Evolutionary conservation across 2,888 invertebrate species (phyloP), one percentile per base, ranked within the genome.

Genomic region (Mesoligia furuncula): DNA sequence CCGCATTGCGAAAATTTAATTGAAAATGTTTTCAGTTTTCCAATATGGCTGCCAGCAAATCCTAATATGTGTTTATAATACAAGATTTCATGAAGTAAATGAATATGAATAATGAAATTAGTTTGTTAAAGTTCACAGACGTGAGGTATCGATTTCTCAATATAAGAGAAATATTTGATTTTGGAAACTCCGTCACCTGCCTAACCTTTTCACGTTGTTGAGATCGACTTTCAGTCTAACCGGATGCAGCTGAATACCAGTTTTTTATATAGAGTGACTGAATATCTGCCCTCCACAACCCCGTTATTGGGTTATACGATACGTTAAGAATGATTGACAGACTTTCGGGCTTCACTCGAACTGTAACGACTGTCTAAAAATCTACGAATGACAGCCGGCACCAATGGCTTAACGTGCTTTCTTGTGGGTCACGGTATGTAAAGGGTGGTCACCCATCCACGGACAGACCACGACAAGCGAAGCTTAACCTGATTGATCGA

Each of bases 1-100:
- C 48, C 45, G 27, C 42, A 62, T 62, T 62, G n/a, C 64, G 36
- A 51, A 51, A 31, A 73, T 75, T 54, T 48, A 64, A 70, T 70
- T 71, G 54, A 64, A 57, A 57, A 45, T 59, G 61, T 48, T 70
- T 77, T 51, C 51, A 36, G 20, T 27, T 69, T 70, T 39, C 24
- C 54, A 70, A 78, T 27, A 64, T 68, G 61, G 51, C 27, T 20
- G 36, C 27, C n/a, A 17, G 9, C 6, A 69, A 70, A 64, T 70
- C 0, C 17, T 36, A 39, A 66, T 27, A 17, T 27, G 39, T 68
- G 15, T 54, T 54, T 42, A 27, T 31, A 36, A 17, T 65, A 39
- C 8, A 42, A 17, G 42, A 17, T 20, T 39, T n/a, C 65, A 39
- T 65, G 1, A 65, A 64, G 24, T 64, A 24, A 36, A 8, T 39